Conservation (phyloP, 1,140 invertebrate species). For the Eueides isabella region DNA sequence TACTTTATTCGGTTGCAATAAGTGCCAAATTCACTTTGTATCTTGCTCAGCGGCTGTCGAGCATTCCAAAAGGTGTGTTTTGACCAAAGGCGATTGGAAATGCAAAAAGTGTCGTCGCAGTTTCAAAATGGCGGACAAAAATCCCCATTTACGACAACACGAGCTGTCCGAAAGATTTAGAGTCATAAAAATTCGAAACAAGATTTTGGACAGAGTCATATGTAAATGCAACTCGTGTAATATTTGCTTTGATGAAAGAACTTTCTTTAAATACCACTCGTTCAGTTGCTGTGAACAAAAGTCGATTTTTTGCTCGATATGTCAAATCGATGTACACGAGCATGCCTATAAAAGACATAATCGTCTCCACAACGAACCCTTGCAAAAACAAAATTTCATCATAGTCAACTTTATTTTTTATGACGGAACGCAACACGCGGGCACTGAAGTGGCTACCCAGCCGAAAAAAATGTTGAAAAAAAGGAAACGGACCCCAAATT, state of each 20-base stretch:
- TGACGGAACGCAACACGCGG: not conserved
- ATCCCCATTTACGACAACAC: slow-evolving; percentile 41
- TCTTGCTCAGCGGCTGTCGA: slow-evolving; percentile 30
- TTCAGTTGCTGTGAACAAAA: slow-evolving; percentile 17
- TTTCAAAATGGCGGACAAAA: slow-evolving; percentile 34
- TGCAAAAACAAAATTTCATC: slow-evolving; percentile 31
- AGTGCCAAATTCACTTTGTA: slow-evolving; percentile 45
- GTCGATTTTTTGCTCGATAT: slow-evolving; percentile 18
- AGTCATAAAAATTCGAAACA: slow-evolving; percentile 24
- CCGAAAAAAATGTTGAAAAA: no score
- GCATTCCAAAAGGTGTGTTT: slow-evolving; percentile 37
- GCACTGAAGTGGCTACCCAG: no score
- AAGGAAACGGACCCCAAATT: no score
- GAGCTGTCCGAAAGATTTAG: slow-evolving; percentile 33
- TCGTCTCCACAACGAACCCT: slow-evolving; percentile 13
- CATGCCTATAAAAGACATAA: slow-evolving; percentile 27
- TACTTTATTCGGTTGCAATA: slow-evolving; percentile 42
- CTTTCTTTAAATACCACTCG: slow-evolving; percentile 26
- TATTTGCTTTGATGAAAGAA: slow-evolving; percentile 36
- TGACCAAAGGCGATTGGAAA: slow-evolving; percentile 39
- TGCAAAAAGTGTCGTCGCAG: slow-evolving; percentile 37
- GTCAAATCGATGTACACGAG: slow-evolving; percentile 33
- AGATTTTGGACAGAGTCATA: slow-evolving; percentile 29
- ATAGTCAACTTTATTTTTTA: slow-evolving; percentile 29
- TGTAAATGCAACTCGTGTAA: slow-evolving; percentile 40